A percentile compares a stretch with the other conserved stretches of the same genome.
Conservation (phyloP, 2,888 invertebrate species). For the Meghimatium bilineatum region DNA sequence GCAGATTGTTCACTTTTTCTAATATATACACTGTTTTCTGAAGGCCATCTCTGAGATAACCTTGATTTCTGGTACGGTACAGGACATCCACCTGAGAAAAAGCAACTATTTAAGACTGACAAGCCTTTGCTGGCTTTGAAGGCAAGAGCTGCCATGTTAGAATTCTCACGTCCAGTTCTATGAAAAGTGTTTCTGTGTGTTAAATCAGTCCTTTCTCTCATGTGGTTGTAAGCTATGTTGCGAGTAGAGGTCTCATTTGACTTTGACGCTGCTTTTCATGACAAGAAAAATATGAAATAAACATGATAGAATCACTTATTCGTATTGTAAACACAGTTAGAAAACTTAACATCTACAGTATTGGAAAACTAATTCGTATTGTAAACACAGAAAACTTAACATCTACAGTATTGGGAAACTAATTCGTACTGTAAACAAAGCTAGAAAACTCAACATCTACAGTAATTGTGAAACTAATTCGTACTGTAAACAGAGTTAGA, state of each 20-base stretch:
- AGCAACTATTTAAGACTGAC: background rate
- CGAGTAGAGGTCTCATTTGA: background rate
- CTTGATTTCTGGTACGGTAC: background rate
- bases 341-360: no score
- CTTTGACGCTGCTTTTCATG: background rate
- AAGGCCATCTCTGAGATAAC: background rate
- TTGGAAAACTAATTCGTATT: no score
- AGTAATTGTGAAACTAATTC: no score
- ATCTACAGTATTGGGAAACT: no score
- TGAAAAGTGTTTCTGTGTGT: background rate
- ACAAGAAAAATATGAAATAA: no score
- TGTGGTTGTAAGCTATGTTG: background rate
- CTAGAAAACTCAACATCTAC: no score
- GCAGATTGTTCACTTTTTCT: background rate
- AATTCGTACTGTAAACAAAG: no score
- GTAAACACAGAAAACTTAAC: no score
- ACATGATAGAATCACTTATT: no score
- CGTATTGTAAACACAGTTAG: no score
- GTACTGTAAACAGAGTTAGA: no score
- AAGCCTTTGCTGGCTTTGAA: background rate
- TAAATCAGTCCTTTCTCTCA: background rate
- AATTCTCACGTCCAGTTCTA: background rate
- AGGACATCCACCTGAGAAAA: background rate
- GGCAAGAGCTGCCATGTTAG: background rate
- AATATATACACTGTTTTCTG: background rate